Evolutionary conservation across 1,140 invertebrate species (phyloP).

Genomic region (Phenacoccus solenopsis): DNA sequence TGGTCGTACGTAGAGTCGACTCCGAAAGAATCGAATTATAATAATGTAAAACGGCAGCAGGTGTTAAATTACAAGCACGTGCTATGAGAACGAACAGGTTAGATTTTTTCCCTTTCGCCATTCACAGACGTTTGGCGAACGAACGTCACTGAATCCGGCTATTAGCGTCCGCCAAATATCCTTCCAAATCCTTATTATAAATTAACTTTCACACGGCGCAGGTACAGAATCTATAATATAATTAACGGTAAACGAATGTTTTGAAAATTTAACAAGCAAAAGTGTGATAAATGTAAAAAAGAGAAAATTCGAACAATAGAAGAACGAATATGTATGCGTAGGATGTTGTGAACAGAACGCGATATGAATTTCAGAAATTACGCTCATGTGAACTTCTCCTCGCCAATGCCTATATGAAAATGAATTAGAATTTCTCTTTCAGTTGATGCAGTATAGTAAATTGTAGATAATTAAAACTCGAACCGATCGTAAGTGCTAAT

Average conservation of each 20-base stretch:
- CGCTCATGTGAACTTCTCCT: not conserved
- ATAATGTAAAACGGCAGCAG: no score
- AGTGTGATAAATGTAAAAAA: not conserved
- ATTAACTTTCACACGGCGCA: not conserved
- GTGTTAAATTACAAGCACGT: no score
- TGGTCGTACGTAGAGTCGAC: no score
- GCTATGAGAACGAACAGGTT: no score
- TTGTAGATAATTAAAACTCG: slow-evolving; percentile 7
- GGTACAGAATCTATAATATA: not conserved
- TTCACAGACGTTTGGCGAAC: no score
- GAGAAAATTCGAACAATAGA: not conserved
- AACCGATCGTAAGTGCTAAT: slow-evolving; percentile 3
- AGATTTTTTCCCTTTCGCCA: no score
- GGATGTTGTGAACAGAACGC: not conserved
- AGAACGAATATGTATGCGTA: not conserved
- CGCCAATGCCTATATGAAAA: not conserved
- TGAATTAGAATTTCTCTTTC: slow-evolving; percentile 13
- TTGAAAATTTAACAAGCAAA: not conserved
- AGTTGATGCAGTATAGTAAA: not conserved
- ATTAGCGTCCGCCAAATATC: no score
- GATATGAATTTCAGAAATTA: not conserved
- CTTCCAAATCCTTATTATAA: no score
- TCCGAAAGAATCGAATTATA: no score
- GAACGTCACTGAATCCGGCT: no score
- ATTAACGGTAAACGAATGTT: no score